Base-by-base conservation (phyloP, 2,888 invertebrate species). In the Orchestes rusci region DNA sequence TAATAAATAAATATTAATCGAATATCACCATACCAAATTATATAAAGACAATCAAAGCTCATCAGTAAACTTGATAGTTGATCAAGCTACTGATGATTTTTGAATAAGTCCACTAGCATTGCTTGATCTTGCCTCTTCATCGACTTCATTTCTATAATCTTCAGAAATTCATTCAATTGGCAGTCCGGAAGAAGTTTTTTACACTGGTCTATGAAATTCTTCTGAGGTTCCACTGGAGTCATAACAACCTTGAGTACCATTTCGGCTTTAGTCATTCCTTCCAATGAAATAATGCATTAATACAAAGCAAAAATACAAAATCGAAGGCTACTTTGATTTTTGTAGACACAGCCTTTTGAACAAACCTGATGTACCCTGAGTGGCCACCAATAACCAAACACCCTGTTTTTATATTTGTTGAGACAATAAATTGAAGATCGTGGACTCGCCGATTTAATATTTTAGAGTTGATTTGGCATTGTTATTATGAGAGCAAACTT, bases 221-320 rank as follows among this genome's bases (percentile, higher is more conserved):
- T 82, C 0, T 82, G 69, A 15, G 84, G 80, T 53, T 92, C 89
- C 13, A 85, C 72, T 0, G 94, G 92, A 1, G 94, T 87, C 96
- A 97, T 96, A 0, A 96, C 93, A 19, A 97, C 77, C 72, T 99
- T 99, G n/a, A 99, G 72, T 28, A 99, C 88, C 92, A 97, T 95
- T 69, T 99, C 99, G 0, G 96, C 96, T 61, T 91, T 90, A 0
- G 91, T 92, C 94, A 99, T 96, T 23, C 95, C 51, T 51, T 34
- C 15, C 36, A 44, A 16, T 10, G 34, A 15, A 23, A 10, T 3
- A n/a, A n/a, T n/a, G n/a, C n/a, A n/a, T n/a, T n/a, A n/a, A n/a
- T n/a, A n/a, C n/a, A n/a, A n/a, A n/a, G n/a, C n/a, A n/a, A n/a
- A n/a, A n/a, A n/a, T n/a, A n/a, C n/a, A n/a, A n/a, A n/a, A n/a